These are phyloP conservation scores for Oreonectes daqikongensis DNA, from an alignment of 2,797 vertebrate species.

Conservation along the genomic window DNA sequence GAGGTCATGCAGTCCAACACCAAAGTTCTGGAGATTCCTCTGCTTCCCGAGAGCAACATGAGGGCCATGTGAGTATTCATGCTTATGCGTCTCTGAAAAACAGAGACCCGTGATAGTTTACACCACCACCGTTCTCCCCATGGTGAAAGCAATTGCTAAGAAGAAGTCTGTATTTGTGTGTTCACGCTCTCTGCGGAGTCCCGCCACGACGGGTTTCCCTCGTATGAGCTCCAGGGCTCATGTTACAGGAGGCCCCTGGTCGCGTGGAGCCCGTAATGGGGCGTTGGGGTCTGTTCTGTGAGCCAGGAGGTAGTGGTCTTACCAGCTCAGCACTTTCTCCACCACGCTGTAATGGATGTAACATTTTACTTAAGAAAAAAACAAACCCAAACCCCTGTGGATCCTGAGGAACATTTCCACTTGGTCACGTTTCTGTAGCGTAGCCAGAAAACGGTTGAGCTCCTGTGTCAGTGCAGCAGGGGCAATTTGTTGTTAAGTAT, in stretches of 20 bases:
- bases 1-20: slow-evolving; percentile 96
- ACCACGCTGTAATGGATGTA: slow-evolving; percentile 70
- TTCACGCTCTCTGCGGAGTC: slow-evolving; percentile 38
- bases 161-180: slow-evolving; percentile 38
- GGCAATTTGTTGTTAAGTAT: slow-evolving; percentile 43
- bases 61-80: slow-evolving; percentile 90
- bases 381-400: slow-evolving; percentile 35
- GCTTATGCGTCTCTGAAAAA: slow-evolving; percentile 4
- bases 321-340: slow-evolving; percentile 72
- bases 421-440: slow-evolving; percentile 22
- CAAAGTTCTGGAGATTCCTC: slow-evolving; percentile 94
- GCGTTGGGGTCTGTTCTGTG: slow-evolving; percentile 57
- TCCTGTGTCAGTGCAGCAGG: not conserved
- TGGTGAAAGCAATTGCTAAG: slow-evolving; percentile 27
- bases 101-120: not conserved
- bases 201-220: slow-evolving; percentile 59
- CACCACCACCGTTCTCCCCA: not conserved
- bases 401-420: slow-evolving; percentile 44
- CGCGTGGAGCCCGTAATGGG: slow-evolving; percentile 64
- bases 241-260: slow-evolving; percentile 64
- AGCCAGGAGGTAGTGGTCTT: slow-evolving; percentile 63
- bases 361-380: slow-evolving; percentile 64
- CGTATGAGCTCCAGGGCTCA: slow-evolving; percentile 64
- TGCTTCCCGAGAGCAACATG: slow-evolving; percentile 97
- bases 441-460: slow-evolving; percentile 2